These are phyloP conservation scores for Xestia sexstrigata DNA, from an alignment of 2,888 invertebrate genomes.

Conservation along the genomic window DNA sequence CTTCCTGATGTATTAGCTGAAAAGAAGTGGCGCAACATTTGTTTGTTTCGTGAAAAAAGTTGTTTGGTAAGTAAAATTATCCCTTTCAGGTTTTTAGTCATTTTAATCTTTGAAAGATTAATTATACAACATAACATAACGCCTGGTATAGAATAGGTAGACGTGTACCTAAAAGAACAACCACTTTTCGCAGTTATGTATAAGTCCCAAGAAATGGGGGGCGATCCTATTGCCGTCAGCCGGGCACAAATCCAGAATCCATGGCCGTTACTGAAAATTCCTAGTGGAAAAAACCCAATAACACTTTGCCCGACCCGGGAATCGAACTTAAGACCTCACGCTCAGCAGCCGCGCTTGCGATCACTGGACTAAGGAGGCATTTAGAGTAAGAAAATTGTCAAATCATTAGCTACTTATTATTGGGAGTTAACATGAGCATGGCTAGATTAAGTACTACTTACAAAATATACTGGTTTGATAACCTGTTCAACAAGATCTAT, in stretches of 20 bases:
- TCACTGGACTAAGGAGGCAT: background rate
- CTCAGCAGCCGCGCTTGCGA: background rate
- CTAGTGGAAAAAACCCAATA: background rate
- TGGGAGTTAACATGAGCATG: background rate
- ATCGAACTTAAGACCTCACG: background rate
- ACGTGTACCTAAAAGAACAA: background rate
- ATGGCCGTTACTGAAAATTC: background rate
- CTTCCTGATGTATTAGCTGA: background rate
- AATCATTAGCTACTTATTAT: background rate
- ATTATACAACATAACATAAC: background rate
- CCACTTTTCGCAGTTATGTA: background rate
- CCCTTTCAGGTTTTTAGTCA: background rate
- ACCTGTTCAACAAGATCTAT: slow-evolving; percentile 31
- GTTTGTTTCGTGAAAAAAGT: background rate
- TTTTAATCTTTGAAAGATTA: background rate
- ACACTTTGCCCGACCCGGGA: background rate
- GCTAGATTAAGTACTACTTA: slow-evolving; percentile 5
- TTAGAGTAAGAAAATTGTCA: background rate
- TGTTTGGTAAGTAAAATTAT: background rate
- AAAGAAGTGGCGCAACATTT: background rate
- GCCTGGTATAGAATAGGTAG: background rate
- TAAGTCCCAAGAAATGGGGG: background rate
- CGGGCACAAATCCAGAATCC: background rate
- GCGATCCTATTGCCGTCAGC: background rate
- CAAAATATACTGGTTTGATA: slow-evolving; percentile 24